Conservation (phyloP, 1,140 invertebrate genomes). For the Eciton burchellii region DNA sequence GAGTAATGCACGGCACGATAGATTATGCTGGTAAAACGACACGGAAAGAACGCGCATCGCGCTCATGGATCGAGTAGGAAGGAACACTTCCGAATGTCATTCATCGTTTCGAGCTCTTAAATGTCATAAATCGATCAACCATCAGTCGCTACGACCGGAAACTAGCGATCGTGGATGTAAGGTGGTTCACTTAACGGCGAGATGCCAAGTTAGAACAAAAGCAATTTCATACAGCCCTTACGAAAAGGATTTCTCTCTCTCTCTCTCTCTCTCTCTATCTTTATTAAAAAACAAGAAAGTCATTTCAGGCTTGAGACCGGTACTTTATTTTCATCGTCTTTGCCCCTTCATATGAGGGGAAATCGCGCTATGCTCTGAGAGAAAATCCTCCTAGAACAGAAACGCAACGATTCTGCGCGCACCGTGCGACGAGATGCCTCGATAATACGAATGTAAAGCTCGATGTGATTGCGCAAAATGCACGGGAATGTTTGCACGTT, state of each 20-base stretch:
- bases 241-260: background rate
- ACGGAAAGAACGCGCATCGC: constrained; percentile 21
- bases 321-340: background rate
- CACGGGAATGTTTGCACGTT: constrained; percentile 9
- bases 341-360: too few relatives aligned
- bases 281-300: too few relatives aligned
- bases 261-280: too few relatives aligned
- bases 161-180: background rate
- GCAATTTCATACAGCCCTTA: background rate
- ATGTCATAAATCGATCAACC: too few relatives aligned
- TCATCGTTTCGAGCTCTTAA: constrained; percentile 4
- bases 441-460: constrained; percentile 6
- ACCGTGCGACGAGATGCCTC: background rate
- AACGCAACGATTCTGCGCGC: background rate
- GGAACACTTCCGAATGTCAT: constrained; percentile 24
- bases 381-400: constrained; percentile 17
- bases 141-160: background rate
- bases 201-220: background rate
- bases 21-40: constrained; percentile 46
- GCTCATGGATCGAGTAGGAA: background rate
- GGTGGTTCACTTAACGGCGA: constrained; percentile 8
- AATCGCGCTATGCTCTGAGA: background rate
- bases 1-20: constrained; percentile 34
- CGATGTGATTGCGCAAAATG: constrained; percentile 50
- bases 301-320: background rate